Conservation (phyloP, 2,797 vertebrate genomes). For the Catamblyrhynchus diadema region DNA sequence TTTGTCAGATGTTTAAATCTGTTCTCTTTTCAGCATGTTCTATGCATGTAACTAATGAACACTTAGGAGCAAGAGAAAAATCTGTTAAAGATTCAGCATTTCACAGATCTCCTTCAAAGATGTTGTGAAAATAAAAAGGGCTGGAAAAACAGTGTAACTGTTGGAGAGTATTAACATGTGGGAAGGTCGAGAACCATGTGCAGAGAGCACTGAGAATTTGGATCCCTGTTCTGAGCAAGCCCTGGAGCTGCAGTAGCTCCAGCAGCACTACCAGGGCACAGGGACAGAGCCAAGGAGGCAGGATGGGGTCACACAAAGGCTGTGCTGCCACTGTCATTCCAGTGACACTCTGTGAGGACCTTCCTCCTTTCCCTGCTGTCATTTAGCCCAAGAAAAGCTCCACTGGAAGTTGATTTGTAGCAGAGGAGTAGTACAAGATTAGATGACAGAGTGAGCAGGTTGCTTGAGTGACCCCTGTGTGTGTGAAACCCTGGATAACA, state of each 20-base stretch:
- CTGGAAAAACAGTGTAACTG: constrained; percentile 27
- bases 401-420: neutral
- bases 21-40: neutral
- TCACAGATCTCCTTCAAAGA: constrained; percentile 20
- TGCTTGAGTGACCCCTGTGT: neutral
- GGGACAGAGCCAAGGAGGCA: neutral
- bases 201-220: neutral
- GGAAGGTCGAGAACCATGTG: neutral
- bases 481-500: neutral
- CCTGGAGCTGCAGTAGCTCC: neutral
- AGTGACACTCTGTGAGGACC: neutral
- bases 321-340: neutral
- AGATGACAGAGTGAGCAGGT: neutral
- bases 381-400: neutral
- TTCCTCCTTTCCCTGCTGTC: neutral
- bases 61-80: constrained; percentile 1
- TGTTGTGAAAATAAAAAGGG: constrained; percentile 23
- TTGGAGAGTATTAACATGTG: constrained; percentile 6
- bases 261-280: neutral
- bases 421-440: neutral
- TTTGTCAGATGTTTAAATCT: constrained; percentile 53
- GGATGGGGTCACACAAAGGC: neutral
- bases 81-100: constrained; percentile 40
- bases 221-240: neutral
- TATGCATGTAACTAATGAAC: constrained; percentile 27